Percentiles rank a stretch among this genome's conserved stretches.
Evolutionary conservation across 64 coral and sea anemone species (phyloP).

Genomic region (Montipora foliosa): DNA sequence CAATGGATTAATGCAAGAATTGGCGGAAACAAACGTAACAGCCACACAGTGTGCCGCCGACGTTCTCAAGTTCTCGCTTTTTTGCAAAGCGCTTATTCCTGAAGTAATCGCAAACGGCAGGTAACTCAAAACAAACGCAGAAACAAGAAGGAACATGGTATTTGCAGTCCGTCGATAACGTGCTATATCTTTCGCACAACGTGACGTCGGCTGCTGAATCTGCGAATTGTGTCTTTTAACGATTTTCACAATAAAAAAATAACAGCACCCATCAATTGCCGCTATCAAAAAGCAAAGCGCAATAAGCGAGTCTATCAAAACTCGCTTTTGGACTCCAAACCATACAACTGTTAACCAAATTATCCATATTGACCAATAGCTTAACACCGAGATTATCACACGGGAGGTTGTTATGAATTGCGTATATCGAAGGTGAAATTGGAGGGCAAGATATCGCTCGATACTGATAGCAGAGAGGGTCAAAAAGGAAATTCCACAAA

Average conservation of each 20-base stretch:
- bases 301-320: not conserved
- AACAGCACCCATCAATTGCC: not conserved
- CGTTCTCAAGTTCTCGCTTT: constrained; percentile 2
- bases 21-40: constrained; percentile 1
- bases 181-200: not conserved
- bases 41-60: constrained; percentile 13
- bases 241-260: not conserved
- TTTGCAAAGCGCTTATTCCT: constrained; percentile 22
- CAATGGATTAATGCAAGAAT: constrained; percentile 4
- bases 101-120: constrained; percentile 10
- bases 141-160: constrained; percentile 35
- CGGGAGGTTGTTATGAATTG: constrained; percentile 61
- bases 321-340: not conserved
- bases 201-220: not conserved
- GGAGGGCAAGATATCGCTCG: constrained; percentile 79
- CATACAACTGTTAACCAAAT: constrained; percentile 10
- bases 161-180: constrained; percentile 21
- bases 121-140: constrained; percentile 17
- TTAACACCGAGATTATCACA: constrained; percentile 38
- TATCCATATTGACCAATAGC: constrained; percentile 61
- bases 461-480: constrained; percentile 81
- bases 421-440: constrained; percentile 75
- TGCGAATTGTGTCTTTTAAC: constrained; percentile 24
- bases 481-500: constrained; percentile 83
- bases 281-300: not conserved